Evolutionary conservation across 2,797 vertebrate species (phyloP).

Genomic region (Coregonus ussuriensis): DNA sequence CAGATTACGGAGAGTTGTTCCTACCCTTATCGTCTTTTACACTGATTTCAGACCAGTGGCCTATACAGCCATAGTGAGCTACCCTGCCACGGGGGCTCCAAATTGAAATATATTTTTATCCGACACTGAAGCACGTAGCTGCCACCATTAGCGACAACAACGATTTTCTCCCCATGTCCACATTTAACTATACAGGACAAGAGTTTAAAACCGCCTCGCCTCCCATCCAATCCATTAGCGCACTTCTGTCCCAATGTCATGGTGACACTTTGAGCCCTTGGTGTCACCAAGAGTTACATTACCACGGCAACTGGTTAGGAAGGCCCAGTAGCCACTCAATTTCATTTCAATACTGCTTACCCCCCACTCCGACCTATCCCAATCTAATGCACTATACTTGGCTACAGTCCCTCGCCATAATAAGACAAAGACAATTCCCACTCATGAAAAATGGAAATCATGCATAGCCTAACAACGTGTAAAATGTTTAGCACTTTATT

Average conservation of each 20-base stretch:
- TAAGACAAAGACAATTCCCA: neutral
- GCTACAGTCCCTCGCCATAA: neutral
- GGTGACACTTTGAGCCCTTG: constrained; percentile 17
- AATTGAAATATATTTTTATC: constrained; percentile 24
- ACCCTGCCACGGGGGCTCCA: constrained; percentile 7
- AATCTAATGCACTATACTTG: neutral
- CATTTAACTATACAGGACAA: constrained; percentile 17
- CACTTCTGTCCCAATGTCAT: constrained; percentile 34
- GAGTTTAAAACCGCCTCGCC: constrained; percentile 22
- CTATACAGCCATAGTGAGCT: constrained; percentile 5
- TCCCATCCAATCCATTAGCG: constrained; percentile 43
- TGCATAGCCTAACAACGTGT: neutral
- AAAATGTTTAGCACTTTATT: neutral
- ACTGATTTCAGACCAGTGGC: constrained; percentile 12
- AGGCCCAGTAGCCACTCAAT: neutral
- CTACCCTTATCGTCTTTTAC: constrained; percentile 18
- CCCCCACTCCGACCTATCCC: neutral
- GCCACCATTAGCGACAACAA: constrained; percentile 30
- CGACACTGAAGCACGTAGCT: constrained; percentile 38
- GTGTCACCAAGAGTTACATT: constrained; percentile 14
- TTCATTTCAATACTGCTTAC: constrained; percentile 8
- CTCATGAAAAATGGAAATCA: constrained; percentile 4
- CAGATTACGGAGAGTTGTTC: constrained; percentile 29
- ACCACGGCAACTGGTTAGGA: constrained; percentile 23
- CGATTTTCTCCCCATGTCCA: constrained; percentile 12